Base-by-base conservation (phyloP, 2,113 vertebrate genomes). In the Brachyistius frenatus region DNA sequence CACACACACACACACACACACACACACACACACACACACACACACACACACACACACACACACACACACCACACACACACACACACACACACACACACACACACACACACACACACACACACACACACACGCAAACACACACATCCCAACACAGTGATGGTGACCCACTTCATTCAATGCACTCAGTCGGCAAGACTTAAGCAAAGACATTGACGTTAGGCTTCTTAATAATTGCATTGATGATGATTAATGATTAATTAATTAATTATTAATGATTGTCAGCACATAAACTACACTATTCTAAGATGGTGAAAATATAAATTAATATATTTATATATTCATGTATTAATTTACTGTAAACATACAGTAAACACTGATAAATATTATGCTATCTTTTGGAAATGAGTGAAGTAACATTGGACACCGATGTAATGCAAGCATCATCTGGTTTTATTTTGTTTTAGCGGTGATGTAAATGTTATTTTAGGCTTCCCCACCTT, bases 91-190 rank as follows among this genome's bases (percentile, higher is more conserved):
- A 44, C 72, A 61, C 69, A 61, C 65, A 63, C 57, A 63, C 60
- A n/a, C 41, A 47, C 54, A 39, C 76, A 50, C 68, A 60, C 54
- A 57, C 53, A 67, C 50, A 66, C 61, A 49, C 54, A 66, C 69
- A 49, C 80, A 50, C 76, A 82, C 77, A 69, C 73, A 52, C 64
- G 68, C 80, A 66, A 57, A 78, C 39, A 62, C 32, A 58, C 76
- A 49, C 49, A 68, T 62, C 55, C 46, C 66, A 39, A 71, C 50
- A 67, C 30, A 56, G 50, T 49, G 33, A 66, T 58, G 75, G 56
- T 87, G 87, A 87, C 85, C 89, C 87, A 91, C 66, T 89, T 89
- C 72, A 75, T 68, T 79, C 66, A 84, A 31, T 73, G 65, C 70
- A 50, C 58, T 84, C 80, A 77, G 55, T 80, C 14, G 7, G 55